A percentile compares a stretch with the other conserved stretches of the same genome.
phyloP scores from a whole-genome alignment of 1,140 invertebrate species.

The Lysiphlebus fabarum region DNA sequence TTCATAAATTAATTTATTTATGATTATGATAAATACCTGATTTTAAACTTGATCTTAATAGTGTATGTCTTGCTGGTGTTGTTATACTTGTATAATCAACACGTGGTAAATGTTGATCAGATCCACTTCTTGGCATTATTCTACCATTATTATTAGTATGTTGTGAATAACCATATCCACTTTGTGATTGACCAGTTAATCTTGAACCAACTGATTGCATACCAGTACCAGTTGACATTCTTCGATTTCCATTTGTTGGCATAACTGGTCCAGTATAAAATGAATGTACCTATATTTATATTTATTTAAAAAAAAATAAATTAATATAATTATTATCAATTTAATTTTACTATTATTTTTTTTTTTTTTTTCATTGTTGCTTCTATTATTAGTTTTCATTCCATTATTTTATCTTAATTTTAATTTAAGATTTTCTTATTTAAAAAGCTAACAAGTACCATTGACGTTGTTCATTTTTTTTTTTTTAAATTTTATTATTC shows the following conservation, averaged over 20 bases:
- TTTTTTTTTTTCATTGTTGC: too few species aligned
- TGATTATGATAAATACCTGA: slow-evolving; percentile 49
- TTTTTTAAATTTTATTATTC: too few species aligned
- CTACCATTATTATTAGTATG: slow-evolving; percentile 51
- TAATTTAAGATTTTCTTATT: too few species aligned
- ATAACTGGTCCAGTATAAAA: slow-evolving; percentile 67
- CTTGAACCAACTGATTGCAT: slow-evolving; percentile 49
- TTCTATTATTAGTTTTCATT: too few species aligned
- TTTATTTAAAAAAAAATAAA: neutral
- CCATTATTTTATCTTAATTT: too few species aligned
- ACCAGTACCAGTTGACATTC: slow-evolving; percentile 60
- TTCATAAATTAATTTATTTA: slow-evolving; percentile 15
- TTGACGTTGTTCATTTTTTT: too few species aligned
- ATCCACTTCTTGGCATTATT: slow-evolving; percentile 76
- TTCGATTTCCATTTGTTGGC: slow-evolving; percentile 54
- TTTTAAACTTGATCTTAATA: slow-evolving; percentile 73
- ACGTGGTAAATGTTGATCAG: slow-evolving; percentile 78
- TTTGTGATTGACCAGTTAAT: slow-evolving; percentile 51
- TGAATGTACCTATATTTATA: slow-evolving; percentile 64
- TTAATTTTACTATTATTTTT: too few species aligned
- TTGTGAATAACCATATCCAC: slow-evolving; percentile 56
- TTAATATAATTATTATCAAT: too few species aligned
- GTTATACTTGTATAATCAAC: slow-evolving; percentile 73
- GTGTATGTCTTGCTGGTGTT: slow-evolving; percentile 68
- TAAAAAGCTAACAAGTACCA: too few species aligned